Evolutionary conservation across 2,888 invertebrate genomes (phyloP).

Genomic region (Stenolophus ochropezus): DNA sequence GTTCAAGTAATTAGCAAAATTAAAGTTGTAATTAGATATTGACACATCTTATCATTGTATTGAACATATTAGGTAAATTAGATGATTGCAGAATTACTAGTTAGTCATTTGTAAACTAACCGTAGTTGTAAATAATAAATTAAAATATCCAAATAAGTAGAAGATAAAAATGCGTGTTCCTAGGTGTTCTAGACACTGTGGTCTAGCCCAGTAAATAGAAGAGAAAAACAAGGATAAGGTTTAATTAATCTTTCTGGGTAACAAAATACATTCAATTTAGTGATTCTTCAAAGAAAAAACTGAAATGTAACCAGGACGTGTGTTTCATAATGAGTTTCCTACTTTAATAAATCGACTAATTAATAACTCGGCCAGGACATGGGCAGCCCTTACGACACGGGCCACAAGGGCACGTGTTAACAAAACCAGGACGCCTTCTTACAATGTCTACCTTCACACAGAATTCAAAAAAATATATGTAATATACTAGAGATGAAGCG

Average conservation of each 20-base stretch:
- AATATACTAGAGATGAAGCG: too few species aligned
- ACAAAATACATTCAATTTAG: conserved; percentile 52
- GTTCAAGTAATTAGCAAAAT: too few species aligned
- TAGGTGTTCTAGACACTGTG: not conserved
- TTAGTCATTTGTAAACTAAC: too few species aligned
- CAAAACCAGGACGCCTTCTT: not conserved
- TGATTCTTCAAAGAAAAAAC: conserved; percentile 47
- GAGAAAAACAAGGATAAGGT: conserved; percentile 5
- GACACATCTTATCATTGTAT: too few species aligned
- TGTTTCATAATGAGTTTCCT: conserved; percentile 58
- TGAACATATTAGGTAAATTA: too few species aligned
- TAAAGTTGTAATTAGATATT: too few species aligned
- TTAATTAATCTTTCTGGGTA: conserved; percentile 39
- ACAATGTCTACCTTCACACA: not conserved
- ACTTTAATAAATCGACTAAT: conserved; percentile 65
- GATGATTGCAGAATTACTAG: too few species aligned
- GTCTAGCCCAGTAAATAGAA: not conserved
- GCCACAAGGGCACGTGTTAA: conserved; percentile 21
- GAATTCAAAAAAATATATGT: not conserved
- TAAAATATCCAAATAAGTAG: too few species aligned
- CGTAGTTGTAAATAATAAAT: too few species aligned
- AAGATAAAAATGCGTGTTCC: too few species aligned
- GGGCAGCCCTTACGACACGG: conserved; percentile 26
- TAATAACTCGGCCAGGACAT: conserved; percentile 62
- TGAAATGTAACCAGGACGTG: conserved; percentile 42